These are phyloP conservation scores for Mya arenaria DNA, from an alignment of 1,140 invertebrate genomes.

Conservation along the genomic window DNA sequence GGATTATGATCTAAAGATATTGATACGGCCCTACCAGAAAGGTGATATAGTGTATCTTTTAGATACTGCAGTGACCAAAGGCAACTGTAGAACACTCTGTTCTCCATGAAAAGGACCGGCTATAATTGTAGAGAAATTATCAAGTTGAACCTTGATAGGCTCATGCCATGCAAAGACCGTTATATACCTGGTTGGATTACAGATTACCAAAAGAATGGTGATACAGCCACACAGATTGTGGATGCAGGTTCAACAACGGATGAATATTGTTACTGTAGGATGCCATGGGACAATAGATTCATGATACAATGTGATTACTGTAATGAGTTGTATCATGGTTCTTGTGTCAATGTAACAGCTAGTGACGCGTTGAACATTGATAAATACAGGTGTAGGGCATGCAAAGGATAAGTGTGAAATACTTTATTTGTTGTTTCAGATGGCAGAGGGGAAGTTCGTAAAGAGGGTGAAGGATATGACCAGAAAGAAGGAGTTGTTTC, in stretches of 20 bases:
- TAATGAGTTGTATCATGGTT: background rate
- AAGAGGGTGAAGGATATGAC: too few species aligned
- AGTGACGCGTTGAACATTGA: background rate
- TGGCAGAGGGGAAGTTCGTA: too few species aligned
- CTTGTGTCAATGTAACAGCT: background rate
- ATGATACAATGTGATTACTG: slow-evolving; percentile 5
- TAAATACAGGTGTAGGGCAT: background rate
- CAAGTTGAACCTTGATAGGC: background rate
- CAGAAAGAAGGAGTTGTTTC: too few species aligned
- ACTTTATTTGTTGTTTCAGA: too few species aligned
- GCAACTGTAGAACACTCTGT: background rate
- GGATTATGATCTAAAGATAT: background rate
- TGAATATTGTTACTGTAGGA: background rate
- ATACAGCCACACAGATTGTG: background rate
- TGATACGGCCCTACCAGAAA: background rate
- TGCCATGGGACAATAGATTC: background rate
- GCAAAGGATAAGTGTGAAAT: too few species aligned
- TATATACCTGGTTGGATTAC: background rate
- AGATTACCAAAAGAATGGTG: background rate
- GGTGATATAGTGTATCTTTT: slow-evolving; percentile 1
- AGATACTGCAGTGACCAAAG: background rate
- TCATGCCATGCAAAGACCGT: background rate
- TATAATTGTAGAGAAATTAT: background rate
- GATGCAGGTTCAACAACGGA: background rate
- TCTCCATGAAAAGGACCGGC: slow-evolving; percentile 2